Evolutionary conservation across 2,797 vertebrate species (phyloP), one percentile per base, ranked within the genome.

Genomic region (Periophthalmus magnuspinnatus): DNA sequence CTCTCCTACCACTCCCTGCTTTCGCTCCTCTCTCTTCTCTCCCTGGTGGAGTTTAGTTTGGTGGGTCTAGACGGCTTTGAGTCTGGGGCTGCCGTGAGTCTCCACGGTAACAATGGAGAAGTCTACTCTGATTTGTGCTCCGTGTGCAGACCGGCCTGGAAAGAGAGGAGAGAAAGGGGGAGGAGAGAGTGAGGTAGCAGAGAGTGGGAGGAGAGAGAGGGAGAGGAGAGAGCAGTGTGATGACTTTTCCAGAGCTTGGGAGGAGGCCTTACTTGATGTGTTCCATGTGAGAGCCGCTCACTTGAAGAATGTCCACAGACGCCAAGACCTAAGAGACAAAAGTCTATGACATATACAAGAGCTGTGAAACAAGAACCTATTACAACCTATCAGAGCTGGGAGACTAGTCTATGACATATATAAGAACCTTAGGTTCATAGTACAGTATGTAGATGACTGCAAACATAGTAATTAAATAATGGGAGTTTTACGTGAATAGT

Each of bases 211-310:
- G 38, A 54, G 9, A 54, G 50, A 54, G 52, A 2, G 50, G n/a
- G n/a, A 52, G 6, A 54, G n/a, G 50, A 54, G 52, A 22, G 52
- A 86, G 71, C 84, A 64, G 84, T 81, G 69, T 93, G 84, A 93
- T 94, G 85, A 76, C 87, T 94, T 93, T 92, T 90, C 89, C 89
- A 92, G 90, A 87, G 78, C 74, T 28, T 78, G 75, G 87, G 81
- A 76, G 79, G 81, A 78, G 69, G 71, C 75, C 48, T 63, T 32
- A 59, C 65, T 67, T 36, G 74, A 70, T 81, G 74, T 61, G 58
- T 83, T 87, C 68, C 71, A 72, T 73, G 50, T 69, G 62, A 60
- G 61, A 77, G 67, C 71, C 75, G 65, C 67, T 57, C 73, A 62
- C 56, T 71, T 66, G 52, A 73, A 76, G 78, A 85, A 83, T 78